These are phyloP conservation scores for Prenolepis imparis DNA, from an alignment of 2,888 invertebrate genomes.

Conservation along the genomic window DNA sequence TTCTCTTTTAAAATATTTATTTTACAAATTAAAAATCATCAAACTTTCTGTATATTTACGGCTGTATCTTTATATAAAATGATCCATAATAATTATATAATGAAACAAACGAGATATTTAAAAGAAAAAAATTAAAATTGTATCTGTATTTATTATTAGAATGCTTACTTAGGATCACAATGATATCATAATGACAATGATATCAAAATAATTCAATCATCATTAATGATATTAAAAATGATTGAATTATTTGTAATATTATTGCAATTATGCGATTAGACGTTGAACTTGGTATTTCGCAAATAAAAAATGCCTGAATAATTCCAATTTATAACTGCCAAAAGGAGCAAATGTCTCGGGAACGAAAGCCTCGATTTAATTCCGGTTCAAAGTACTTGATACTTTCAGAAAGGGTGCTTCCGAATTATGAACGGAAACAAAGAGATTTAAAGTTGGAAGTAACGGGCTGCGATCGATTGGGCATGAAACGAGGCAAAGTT, in stretches of 20 bases:
- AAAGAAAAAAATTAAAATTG: neutral
- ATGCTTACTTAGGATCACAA: neutral
- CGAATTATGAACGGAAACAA: slow-evolving; percentile 82
- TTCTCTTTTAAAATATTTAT: neutral
- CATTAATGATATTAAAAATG: neutral
- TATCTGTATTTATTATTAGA: neutral
- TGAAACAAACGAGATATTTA: neutral
- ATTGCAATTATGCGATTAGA: neutral
- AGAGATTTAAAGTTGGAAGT: slow-evolving; percentile 80
- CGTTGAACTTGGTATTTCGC: neutral
- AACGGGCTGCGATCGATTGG: slow-evolving; percentile 78
- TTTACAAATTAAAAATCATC: neutral
- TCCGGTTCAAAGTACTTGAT: slow-evolving; percentile 71
- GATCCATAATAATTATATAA: neutral
- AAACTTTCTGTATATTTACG: neutral
- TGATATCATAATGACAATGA: no score
- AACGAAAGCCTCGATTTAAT: slow-evolving; percentile 67
- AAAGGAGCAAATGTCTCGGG: slow-evolving; percentile 68
- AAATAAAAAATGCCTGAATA: slow-evolving; percentile 47
- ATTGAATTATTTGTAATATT: neutral
- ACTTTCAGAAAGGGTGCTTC: slow-evolving; percentile 74
- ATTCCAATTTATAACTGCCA: slow-evolving; percentile 64
- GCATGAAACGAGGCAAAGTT: slow-evolving; percentile 80
- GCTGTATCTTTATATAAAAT: no score
- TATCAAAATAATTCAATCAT: no score